phyloP scores from a whole-genome alignment of 2,113 vertebrate species.

The Meriones unguiculatus region DNA sequence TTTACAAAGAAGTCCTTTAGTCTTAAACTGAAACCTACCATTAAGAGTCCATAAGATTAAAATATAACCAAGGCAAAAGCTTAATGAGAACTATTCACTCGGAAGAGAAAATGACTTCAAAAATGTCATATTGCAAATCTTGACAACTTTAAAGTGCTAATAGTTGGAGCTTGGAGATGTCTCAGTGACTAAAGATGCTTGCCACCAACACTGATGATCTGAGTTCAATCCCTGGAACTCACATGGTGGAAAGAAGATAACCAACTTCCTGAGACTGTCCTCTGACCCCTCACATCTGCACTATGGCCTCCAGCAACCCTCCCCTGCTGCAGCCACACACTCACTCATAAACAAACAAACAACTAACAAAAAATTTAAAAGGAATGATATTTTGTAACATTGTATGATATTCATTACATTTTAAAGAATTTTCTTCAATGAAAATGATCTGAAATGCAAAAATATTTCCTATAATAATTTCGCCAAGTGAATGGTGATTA shows the following conservation, averaged over 20 bases:
- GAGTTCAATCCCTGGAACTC: too few species aligned
- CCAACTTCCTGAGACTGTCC: background rate
- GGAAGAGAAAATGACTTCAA: background rate
- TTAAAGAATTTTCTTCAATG: background rate
- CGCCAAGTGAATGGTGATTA: background rate
- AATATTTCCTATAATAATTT: background rate
- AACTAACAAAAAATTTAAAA: background rate
- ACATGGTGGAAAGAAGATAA: background rate
- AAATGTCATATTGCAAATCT: background rate
- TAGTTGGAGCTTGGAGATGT: background rate
- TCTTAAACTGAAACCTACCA: background rate
- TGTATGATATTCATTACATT: background rate
- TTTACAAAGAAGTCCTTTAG: background rate
- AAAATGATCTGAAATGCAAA: background rate
- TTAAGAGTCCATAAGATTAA: background rate
- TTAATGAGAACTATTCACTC: background rate
- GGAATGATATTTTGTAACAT: background rate
- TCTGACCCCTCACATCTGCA: background rate
- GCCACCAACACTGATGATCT: background rate
- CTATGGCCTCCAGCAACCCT: too few species aligned
- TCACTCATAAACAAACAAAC: background rate
- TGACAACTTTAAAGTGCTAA: background rate
- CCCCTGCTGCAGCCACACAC: too few species aligned
- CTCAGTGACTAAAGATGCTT: background rate
- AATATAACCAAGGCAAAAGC: background rate